Evolutionary conservation across 1,140 invertebrate species (phyloP), one percentile per base, ranked within the genome.

Genomic region (Drosophila ironensis): DNA sequence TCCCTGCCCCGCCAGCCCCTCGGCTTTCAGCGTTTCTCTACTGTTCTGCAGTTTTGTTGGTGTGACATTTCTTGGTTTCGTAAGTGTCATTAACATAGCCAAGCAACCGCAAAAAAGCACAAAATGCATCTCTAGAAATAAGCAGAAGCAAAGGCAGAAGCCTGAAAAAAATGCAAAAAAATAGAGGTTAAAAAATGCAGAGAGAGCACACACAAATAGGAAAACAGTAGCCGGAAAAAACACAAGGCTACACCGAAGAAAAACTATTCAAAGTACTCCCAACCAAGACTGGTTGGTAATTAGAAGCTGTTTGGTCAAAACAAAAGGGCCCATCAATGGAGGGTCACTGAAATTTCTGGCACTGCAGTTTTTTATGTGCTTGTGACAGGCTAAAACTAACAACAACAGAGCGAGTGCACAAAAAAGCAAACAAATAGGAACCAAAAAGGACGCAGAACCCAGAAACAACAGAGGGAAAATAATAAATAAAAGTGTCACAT

Each of bases 51-150:
- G 52, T 57, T 61, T 42, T 42, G 41, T 25, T 42, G 22, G 16
- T 50, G 53, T 41, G 60, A 27, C 50, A 41, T 51, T 33, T 47
- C 11, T 25, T 57, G 53, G 25, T 42, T 72, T 57, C 57, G 57
- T 56, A 75, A 86, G 80, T 86, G 80, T 86, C 80, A 86, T 86
- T 86, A 86, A 86, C 80, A 86, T 69, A 80, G 80, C 74, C 76
- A 75, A 86, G 80, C 71, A 66, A 86, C 80, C 74, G 74, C 80
- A 86, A 86, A 86, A 84, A 86, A 86, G 74, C 71, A 66, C 80
- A 80, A 86, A 86, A 75, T 71, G 71, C 80, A 86, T 80, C 80
- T 75, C 64, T 37, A 14, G 61, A 71, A 63, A 50, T 33, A 63
- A 61, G 33, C 45, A 46, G 20, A 25, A 42, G 25, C 9, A 27